Conservation (phyloP, 2,888 invertebrate species). For the Dicycla oo region DNA sequence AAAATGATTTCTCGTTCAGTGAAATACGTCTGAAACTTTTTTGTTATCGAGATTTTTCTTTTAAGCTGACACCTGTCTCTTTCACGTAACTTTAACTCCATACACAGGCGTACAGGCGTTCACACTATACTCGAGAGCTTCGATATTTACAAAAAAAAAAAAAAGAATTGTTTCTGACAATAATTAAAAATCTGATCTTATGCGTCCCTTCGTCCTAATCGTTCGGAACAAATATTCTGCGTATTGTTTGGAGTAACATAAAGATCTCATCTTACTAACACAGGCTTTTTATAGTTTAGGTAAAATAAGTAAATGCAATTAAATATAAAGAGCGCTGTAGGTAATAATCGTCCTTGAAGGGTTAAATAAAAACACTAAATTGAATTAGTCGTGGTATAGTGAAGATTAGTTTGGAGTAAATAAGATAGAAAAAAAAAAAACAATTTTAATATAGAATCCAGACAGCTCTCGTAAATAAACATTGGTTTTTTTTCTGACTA, state of each 20-base stretch:
- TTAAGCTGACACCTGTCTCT: background rate
- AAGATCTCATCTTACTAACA: too few species aligned
- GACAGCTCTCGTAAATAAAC: too few species aligned
- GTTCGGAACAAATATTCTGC: background rate
- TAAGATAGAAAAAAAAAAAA: too few species aligned
- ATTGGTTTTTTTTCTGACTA: too few species aligned
- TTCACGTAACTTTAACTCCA: background rate
- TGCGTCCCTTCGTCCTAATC: too few species aligned
- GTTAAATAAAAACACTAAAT: background rate
- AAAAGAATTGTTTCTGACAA: background rate
- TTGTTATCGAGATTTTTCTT: background rate
- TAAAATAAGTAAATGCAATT: background rate
- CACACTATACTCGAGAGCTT: background rate
- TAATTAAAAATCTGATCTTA: background rate
- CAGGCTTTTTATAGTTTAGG: background rate
- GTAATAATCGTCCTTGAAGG: background rate
- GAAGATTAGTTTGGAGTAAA: too few species aligned
- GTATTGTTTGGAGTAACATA: background rate
- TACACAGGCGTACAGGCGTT: background rate
- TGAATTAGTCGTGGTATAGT: conserved; percentile 13
- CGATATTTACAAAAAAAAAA: too few species aligned
- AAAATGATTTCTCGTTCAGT: background rate
- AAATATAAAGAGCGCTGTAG: too few species aligned
- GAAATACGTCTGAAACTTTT: background rate
- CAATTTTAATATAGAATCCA: too few species aligned